These are phyloP conservation scores for Meiosimyza decipiens DNA, from an alignment of 2,888 invertebrate species.

Conservation along the genomic window DNA sequence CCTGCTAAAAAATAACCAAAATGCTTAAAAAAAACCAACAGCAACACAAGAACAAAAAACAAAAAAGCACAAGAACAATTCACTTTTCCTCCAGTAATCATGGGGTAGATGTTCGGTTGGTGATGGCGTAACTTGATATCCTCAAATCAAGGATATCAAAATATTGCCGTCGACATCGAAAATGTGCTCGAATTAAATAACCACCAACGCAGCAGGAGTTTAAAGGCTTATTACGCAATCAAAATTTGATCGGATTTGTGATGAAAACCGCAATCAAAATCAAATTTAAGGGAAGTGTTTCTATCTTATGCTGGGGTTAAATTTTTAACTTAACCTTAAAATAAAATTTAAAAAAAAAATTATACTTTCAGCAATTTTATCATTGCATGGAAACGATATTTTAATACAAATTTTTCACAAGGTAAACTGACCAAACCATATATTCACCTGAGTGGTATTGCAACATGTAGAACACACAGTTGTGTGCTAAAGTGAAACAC, in stretches of 20 bases:
- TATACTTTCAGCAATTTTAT: no score
- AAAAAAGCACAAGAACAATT: not conserved
- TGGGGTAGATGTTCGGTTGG: slow-evolving; percentile 4
- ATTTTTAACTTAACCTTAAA: not conserved
- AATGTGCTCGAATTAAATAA: not conserved
- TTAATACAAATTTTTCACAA: no score
- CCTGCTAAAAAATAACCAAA: slow-evolving; percentile 44
- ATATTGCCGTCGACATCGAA: slow-evolving; percentile 4
- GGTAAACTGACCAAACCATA: not conserved
- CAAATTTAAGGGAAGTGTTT: not conserved
- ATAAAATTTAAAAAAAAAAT: not conserved
- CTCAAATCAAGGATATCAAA: slow-evolving; percentile 15
- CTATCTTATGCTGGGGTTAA: no score
- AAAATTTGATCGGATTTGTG: slow-evolving; percentile 7
- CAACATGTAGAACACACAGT: no score
- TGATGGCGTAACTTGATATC: slow-evolving; percentile 23
- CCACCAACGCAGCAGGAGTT: slow-evolving; percentile 16
- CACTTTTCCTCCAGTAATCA: not conserved
- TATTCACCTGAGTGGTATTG: no score
- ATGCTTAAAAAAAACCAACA: slow-evolving; percentile 31
- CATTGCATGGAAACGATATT: not conserved
- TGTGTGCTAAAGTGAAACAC: no score
- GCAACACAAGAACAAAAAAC: not conserved
- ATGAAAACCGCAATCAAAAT: slow-evolving; percentile 19
- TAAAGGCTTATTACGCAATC: slow-evolving; percentile 13